phyloP scores from a whole-genome alignment of 2,888 invertebrate genomes.

The Drosophila fungiperda region DNA sequence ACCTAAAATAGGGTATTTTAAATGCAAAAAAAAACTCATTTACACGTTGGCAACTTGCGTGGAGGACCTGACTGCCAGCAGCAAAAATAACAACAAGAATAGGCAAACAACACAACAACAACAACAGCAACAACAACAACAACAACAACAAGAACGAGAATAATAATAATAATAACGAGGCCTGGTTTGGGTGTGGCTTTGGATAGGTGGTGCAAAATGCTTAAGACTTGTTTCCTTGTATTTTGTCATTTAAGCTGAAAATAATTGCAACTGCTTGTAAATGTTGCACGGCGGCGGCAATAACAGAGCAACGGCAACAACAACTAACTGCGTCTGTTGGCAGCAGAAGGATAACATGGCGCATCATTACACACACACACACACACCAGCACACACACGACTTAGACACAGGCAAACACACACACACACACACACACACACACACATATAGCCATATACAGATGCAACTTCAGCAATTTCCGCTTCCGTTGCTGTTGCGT shows the following conservation, averaged over 20 bases:
- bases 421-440: not conserved
- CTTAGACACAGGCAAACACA: conserved; percentile 2
- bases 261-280: conserved; percentile 84
- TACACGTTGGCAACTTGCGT: conserved; percentile 51
- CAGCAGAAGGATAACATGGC: conserved; percentile 64
- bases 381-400: conserved; percentile 30
- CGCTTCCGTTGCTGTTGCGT: conserved; percentile 70
- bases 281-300: conserved; percentile 56
- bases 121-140: conserved; percentile 21
- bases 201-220: conserved; percentile 56
- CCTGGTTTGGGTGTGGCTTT: conserved; percentile 22
- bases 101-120: conserved; percentile 38
- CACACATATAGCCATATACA: conserved; percentile 20
- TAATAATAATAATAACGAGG: conserved; percentile 53
- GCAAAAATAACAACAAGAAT: conserved; percentile 32
- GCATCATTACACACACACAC: conserved; percentile 69
- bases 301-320: conserved; percentile 41
- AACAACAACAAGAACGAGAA: conserved; percentile 10
- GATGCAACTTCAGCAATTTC: conserved; percentile 79
- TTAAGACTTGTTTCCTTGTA: conserved; percentile 83
- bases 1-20: conserved; percentile 1
- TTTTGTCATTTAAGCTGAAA: conserved; percentile 84
- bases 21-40: conserved; percentile 50
- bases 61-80: conserved; percentile 43
- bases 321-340: conserved; percentile 56